A percentile compares a stretch with the other conserved stretches of the same genome.
phyloP scores from a whole-genome alignment of 2,113 vertebrate species.

The Neofelis nebulosa region DNA sequence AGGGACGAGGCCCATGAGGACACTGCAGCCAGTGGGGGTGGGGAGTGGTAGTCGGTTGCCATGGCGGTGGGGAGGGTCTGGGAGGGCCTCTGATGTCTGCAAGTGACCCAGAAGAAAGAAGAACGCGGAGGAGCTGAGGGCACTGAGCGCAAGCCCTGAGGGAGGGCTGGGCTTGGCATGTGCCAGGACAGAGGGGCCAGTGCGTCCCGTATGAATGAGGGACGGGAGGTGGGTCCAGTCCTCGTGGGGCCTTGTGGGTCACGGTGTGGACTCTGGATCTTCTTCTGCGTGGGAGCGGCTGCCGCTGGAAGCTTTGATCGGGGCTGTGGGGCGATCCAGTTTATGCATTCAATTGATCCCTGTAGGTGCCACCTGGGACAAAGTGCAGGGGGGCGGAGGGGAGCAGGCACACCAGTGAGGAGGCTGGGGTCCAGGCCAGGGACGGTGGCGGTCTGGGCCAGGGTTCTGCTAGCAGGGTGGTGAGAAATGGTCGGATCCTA shows the following conservation, averaged over 20 bases:
- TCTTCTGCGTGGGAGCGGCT: background rate
- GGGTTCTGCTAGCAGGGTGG: background rate
- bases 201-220: background rate
- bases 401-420: background rate
- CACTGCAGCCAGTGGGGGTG: accelerated
- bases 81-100: background rate
- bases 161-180: too few species aligned
- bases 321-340: accelerated
- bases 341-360: background rate
- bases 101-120: background rate
- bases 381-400: accelerated
- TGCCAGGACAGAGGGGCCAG: background rate
- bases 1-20: background rate
- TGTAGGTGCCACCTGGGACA: background rate
- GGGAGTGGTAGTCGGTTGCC: background rate
- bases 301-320: background rate
- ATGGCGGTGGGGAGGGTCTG: accelerated
- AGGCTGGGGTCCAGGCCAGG: background rate
- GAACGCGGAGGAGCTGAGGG: background rate
- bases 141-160: too few species aligned
- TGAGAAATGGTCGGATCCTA: background rate
- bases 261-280: background rate
- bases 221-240: background rate
- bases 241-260: accelerated
- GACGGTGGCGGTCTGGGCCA: background rate